These are phyloP conservation scores for Anagrus nilaparvatae DNA, from an alignment of 1,140 invertebrate species.

Conservation along the genomic window DNA sequence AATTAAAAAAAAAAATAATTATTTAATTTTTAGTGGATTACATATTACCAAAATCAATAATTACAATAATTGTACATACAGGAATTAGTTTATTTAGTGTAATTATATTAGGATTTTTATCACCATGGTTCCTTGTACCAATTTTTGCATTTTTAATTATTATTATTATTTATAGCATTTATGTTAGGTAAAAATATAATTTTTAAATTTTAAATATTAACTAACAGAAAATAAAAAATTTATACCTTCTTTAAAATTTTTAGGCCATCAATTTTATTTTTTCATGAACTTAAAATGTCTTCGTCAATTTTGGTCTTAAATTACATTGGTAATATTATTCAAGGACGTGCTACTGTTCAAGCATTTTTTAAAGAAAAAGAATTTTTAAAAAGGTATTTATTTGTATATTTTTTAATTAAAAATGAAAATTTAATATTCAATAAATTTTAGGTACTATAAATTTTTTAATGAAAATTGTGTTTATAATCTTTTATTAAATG, in stretches of 20 bases:
- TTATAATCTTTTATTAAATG: constrained; percentile 21
- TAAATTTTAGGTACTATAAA: constrained; percentile 16
- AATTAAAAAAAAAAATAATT: not conserved
- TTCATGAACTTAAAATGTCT: constrained; percentile 18
- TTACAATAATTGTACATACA: constrained; percentile 18
- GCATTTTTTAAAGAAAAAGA: constrained; percentile 23
- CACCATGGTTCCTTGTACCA: constrained; percentile 5
- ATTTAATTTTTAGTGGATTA: constrained; percentile 17
- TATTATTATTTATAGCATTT: not conserved
- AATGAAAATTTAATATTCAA: not conserved
- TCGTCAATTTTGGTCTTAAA: constrained; percentile 19
- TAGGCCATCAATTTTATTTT: too few species aligned
- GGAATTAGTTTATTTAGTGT: constrained; percentile 21
- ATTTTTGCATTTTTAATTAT: not conserved
- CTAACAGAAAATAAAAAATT: constrained; percentile 5
- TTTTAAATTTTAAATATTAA: too few species aligned
- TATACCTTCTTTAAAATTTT: constrained; percentile 3
- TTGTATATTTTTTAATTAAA: not conserved
- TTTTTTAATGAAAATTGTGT: constrained; percentile 21
- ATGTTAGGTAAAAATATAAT: constrained; percentile 8
- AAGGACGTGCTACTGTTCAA: constrained; percentile 21
- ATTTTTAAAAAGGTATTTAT: constrained; percentile 20
- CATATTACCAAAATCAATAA: constrained; percentile 19
- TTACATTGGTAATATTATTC: constrained; percentile 18
- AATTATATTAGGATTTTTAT: not conserved